A percentile compares a stretch with the other conserved stretches of the same genome.
phyloP scores from a whole-genome alignment of 2,888 invertebrate genomes.

The Rotaria sp. region DNA sequence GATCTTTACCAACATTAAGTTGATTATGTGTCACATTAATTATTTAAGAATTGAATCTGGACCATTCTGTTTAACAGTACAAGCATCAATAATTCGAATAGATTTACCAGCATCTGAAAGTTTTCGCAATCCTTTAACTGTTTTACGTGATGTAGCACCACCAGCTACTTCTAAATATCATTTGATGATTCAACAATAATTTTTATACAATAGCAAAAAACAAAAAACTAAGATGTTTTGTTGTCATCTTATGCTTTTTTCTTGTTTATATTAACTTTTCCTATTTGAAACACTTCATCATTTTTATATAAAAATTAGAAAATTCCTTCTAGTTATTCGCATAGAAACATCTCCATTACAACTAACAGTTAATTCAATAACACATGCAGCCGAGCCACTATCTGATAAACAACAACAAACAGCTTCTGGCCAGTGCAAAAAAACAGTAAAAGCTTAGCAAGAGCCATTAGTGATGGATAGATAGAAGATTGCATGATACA shows the following conservation, averaged over 20 bases:
- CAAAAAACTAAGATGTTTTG: no score
- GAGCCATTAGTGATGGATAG: conserved; percentile 96
- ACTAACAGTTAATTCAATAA: conserved; percentile 89
- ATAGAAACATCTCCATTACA: conserved; percentile 89
- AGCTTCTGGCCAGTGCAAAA: conserved; percentile 74
- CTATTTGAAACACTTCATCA: conserved; percentile 71
- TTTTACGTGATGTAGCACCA: conserved; percentile 86
- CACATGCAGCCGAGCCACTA: conserved; percentile 85
- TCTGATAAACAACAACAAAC: conserved; percentile 72
- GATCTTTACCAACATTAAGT: conserved; percentile 89
- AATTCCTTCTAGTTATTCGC: conserved; percentile 84
- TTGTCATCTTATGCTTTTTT: background rate
- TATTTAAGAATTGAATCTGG: conserved; percentile 65
- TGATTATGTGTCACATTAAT: conserved; percentile 72
- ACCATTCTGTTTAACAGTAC: conserved; percentile 92
- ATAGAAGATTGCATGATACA: no score
- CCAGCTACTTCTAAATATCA: conserved; percentile 79
- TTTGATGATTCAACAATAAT: conserved; percentile 59
- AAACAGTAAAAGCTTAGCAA: conserved; percentile 95
- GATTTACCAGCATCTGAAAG: conserved; percentile 64
- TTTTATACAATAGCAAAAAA: conserved; percentile 64
- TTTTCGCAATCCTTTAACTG: conserved; percentile 71
- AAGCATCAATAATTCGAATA: conserved; percentile 81
- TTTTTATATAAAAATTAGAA: conserved; percentile 76
- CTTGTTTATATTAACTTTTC: conserved; percentile 58